phyloP scores from a whole-genome alignment of 2,888 invertebrate genomes.

The Dysmachus trigonus region DNA sequence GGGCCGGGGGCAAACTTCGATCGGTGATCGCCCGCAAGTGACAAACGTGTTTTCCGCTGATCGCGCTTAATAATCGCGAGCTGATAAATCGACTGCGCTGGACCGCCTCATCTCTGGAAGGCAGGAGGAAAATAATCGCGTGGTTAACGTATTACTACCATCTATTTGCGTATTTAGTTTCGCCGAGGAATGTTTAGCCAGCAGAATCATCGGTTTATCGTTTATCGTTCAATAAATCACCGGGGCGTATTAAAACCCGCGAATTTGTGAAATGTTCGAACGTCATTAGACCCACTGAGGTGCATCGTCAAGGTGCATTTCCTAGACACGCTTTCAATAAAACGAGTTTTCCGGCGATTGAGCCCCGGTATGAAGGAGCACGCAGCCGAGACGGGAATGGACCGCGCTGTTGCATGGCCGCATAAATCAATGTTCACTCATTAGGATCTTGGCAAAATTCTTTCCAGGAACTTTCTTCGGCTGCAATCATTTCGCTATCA shows the following conservation, averaged over 20 bases:
- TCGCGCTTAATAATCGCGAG: neutral
- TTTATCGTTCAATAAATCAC: constrained; percentile 14
- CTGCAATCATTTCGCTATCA: neutral
- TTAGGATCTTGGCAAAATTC: neutral
- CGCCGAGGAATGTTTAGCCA: neutral
- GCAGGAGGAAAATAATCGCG: neutral
- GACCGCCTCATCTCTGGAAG: neutral
- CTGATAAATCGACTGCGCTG: neutral
- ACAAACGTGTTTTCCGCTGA: neutral
- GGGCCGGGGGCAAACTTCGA: neutral
- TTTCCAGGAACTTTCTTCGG: neutral
- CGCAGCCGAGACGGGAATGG: neutral
- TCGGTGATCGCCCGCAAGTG: neutral
- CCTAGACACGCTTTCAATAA: neutral
- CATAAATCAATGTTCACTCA: constrained; percentile 31
- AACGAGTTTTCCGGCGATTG: neutral
- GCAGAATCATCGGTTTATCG: neutral
- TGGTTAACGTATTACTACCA: neutral
- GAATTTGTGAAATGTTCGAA: constrained; percentile 12
- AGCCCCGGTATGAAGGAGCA: neutral
- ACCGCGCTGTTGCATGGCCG: neutral
- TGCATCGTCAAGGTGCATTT: neutral
- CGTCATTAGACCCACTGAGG: neutral
- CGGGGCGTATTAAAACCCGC: neutral
- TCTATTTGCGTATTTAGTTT: constrained; percentile 6